Evolutionary conservation across 2,797 vertebrate species (phyloP), one percentile per base, ranked within the genome.

Genomic region (Falco novaeseelandiae): DNA sequence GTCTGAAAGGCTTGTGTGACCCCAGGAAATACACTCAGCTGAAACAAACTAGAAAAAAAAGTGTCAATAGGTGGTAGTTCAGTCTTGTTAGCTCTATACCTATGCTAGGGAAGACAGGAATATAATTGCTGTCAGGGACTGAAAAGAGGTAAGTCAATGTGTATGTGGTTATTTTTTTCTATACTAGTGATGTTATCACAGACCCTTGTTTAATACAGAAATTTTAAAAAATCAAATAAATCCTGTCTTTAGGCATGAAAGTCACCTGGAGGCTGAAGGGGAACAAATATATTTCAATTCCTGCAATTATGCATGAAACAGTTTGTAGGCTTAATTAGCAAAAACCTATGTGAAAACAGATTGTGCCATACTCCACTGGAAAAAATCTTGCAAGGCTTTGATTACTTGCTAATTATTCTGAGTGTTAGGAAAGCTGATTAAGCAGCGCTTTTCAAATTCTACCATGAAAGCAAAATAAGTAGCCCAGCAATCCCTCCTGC

Each of bases 321-420:
- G 83, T 57, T 87, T 55, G 69, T 88, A 82, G 61, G 67, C 70
- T 55, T 96, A 86, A 96, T 94, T 92, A 96, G 90, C 67, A 32
- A 63, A 91, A 76, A 93, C 34, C 66, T 85, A 12, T 78, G 34
- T 89, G 80, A 77, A 95, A 95, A 69, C 87, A 88, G 86, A 87
- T 91, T 63, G 85, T 96, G 74, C 70, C 58, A 69, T 76, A 90
- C 69, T 94, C 86, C 29, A 32, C 83, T 26, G 51, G 94, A 97
- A 78, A 44, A 85, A 86, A 87, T 82, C 77, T 89, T 74, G 19
- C 52, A 91, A 95, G 72, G 81, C 94, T 95, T 95, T 97, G 90
- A 97, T 95, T 97, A 61, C 79, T 80, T 85, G 84, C 85, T 96
- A 83, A 96, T 96, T 97, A 91, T 96, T 96, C 93, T 59, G 63